A percentile compares a stretch with the other conserved stretches of the same genome.
Conservation (phyloP, 53 echinoderm and acorn worm species). For the Patiria pectinifera region DNA sequence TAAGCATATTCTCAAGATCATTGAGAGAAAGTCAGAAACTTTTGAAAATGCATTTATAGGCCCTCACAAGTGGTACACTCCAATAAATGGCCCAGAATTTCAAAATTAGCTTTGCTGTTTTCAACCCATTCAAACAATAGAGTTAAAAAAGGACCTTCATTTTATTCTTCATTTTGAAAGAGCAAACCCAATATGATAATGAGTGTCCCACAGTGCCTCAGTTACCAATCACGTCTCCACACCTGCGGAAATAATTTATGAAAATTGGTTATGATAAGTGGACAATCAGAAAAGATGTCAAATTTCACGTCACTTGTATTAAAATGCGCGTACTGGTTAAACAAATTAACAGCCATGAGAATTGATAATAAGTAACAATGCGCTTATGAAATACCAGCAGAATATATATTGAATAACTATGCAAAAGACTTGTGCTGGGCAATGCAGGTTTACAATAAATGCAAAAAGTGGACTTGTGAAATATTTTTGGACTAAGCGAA, state of each 20-base stretch:
- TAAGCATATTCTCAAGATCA: too few species aligned
- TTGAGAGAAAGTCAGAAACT: too few species aligned
- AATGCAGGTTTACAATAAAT: too few species aligned
- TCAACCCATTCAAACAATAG: too few species aligned
- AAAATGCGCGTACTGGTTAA: not conserved
- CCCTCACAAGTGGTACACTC: too few species aligned
- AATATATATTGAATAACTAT: not conserved
- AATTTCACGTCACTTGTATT: not conserved
- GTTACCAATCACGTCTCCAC: not conserved
- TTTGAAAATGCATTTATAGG: too few species aligned
- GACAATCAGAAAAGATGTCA: not conserved
- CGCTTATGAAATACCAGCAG: not conserved
- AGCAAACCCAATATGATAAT: not conserved
- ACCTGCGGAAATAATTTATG: not conserved
- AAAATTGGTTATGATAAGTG: not conserved
- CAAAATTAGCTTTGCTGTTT: too few species aligned
- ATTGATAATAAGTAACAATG: not conserved
- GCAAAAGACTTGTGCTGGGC: too few species aligned
- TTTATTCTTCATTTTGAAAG: not conserved
- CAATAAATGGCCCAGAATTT: too few species aligned
- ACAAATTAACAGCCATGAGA: not conserved
- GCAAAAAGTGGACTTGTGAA: too few species aligned
- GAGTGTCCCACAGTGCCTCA: not conserved
- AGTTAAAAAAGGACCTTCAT: not conserved
- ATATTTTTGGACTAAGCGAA: too few species aligned